Evolutionary conservation across 2,888 invertebrate genomes (phyloP), one percentile per base, ranked within the genome.

Genomic region (Horisme vitalbata): DNA sequence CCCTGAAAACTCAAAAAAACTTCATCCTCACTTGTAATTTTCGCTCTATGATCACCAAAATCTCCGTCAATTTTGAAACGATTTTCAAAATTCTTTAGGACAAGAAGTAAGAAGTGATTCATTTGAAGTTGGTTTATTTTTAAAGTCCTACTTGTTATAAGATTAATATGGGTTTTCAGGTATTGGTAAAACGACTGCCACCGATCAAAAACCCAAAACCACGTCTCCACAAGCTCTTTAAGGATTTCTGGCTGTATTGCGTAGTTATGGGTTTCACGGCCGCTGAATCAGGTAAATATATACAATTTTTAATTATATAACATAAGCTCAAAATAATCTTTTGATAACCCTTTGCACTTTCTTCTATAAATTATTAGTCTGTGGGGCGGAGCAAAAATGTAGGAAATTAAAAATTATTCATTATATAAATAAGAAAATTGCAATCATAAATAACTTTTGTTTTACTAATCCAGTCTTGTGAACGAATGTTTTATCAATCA

Each of bases 241-340:
- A 98, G 67, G 99, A 99, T 82, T 99, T 99, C 79, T 99, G 99
- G 99, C 91, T 99, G 30, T 99, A 99, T 77, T 99, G 98, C 77
- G 98, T 99, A 1, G 97, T 99, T 2, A 98, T 99, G 95, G 99
- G 99, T 6, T 99, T 99, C 80, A 97, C 98, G 0, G 95, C 95
- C 0, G 95, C 96, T 6, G 93, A 94, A 63, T 92, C 93, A 68
- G 93, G 93, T 93, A 77, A 60, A 48, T 71, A 71, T 47, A 39
- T 31, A 31, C 45, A 15, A 24, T n/a, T n/a, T n/a, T n/a, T n/a
- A 41, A 48, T 53, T 36, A 52, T 30, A 53, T 33, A 15, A 18
- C 9, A 15, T 43, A 34, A 45, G 55, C 55, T 55, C 57, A 18
- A 59, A 56, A 32, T 59, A 12, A 59, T 52, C 41, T 44, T 33